Conservation (phyloP, 2,113 vertebrate species). For the Chascanopsetta lugubris region DNA sequence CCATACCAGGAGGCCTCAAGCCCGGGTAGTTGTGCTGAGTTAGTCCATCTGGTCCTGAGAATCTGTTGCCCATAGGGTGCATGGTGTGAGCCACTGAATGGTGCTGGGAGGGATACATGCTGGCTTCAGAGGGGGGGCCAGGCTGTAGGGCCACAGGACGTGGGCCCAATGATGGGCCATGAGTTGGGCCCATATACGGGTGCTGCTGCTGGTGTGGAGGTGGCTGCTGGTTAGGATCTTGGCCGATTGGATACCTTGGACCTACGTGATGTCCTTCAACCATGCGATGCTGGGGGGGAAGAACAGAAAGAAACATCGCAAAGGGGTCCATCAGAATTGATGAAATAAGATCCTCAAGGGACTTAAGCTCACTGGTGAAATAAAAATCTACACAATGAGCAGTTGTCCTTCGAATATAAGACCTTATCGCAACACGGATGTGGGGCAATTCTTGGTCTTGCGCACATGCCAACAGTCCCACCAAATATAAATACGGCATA, state of each 20-base stretch:
- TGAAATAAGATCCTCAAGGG: too few species aligned
- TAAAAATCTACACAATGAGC: too few species aligned
- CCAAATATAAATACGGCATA: too few species aligned
- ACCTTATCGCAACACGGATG: too few species aligned
- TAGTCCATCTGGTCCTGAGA: constrained; percentile 79
- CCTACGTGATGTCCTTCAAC: constrained; percentile 82
- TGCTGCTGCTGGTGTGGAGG: constrained; percentile 74
- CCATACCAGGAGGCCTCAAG: constrained; percentile 84
- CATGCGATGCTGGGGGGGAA: constrained; percentile 83
- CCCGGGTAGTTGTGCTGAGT: constrained; percentile 82
- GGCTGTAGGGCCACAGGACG: constrained; percentile 84
- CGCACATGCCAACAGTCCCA: too few species aligned
- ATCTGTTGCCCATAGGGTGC: constrained; percentile 69
- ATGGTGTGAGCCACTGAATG: constrained; percentile 70
- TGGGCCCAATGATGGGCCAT: constrained; percentile 82
- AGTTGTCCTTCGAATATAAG: too few species aligned
- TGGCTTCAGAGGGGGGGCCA: constrained; percentile 83
- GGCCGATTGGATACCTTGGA: constrained; percentile 79
- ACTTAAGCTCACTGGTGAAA: too few species aligned
- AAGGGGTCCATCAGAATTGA: background rate
- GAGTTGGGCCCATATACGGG: constrained; percentile 83
- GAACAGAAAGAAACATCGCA: background rate
- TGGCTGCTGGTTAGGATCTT: constrained; percentile 69
- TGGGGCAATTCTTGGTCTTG: too few species aligned
- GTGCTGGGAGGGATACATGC: constrained; percentile 81